Conservation (phyloP, 2,888 invertebrate species). For the Formica aserva region DNA sequence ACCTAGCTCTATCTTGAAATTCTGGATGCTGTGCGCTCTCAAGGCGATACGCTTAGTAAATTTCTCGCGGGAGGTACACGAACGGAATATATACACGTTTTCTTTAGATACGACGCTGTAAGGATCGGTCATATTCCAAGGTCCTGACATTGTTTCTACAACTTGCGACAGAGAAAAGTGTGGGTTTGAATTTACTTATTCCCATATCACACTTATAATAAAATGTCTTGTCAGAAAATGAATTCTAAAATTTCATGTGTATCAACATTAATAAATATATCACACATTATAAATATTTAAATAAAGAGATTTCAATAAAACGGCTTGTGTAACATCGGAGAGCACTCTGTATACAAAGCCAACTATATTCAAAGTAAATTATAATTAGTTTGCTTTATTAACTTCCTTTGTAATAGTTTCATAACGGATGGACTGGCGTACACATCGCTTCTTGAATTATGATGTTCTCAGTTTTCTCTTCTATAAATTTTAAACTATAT, state of each 20-base stretch:
- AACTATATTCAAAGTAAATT: background rate
- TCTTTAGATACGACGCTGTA: background rate
- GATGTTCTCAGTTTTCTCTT: background rate
- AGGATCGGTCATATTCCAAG: background rate
- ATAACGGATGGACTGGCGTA: background rate
- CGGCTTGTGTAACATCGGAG: background rate
- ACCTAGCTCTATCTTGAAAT: slow-evolving; percentile 37
- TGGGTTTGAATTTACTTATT: slow-evolving; percentile 18
- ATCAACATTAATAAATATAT: background rate
- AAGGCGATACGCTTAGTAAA: slow-evolving; percentile 57
- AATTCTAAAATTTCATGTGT: background rate
- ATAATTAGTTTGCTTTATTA: background rate
- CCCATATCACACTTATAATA: slow-evolving; percentile 28
- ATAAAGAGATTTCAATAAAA: background rate
- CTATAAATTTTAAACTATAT: background rate
- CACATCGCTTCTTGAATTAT: background rate
- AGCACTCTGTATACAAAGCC: background rate
- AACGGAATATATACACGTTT: slow-evolving; percentile 44
- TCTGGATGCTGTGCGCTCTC: slow-evolving; percentile 42
- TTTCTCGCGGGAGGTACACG: slow-evolving; percentile 53
- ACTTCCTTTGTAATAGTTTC: background rate
- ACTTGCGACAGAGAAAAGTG: background rate
- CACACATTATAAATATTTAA: background rate
- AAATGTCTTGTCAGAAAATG: background rate
- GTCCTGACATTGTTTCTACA: background rate